These are phyloP conservation scores for Microcebus jonahi DNA, from an alignment of 2,113 vertebrate species.

Conservation along the genomic window DNA sequence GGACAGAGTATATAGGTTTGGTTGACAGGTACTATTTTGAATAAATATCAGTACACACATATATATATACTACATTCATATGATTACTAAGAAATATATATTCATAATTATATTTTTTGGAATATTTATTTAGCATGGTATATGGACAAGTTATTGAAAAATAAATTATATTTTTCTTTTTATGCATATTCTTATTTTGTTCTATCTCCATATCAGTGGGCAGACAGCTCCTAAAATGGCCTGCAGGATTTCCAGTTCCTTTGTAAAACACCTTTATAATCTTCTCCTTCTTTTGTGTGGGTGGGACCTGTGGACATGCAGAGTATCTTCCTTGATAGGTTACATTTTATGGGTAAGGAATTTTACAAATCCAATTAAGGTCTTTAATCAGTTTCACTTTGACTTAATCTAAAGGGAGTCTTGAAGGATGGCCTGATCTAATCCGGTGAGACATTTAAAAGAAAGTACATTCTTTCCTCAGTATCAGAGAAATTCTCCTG, in stretches of 20 bases:
- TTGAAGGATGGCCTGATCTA: background rate
- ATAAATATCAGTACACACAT: background rate
- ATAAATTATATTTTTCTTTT: background rate
- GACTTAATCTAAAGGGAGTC: background rate
- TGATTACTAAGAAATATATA: background rate
- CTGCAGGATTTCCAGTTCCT: background rate
- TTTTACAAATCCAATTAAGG: background rate
- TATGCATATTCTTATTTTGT: background rate
- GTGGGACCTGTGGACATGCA: background rate
- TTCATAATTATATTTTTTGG: background rate
- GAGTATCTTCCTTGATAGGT: background rate
- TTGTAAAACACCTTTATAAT: background rate
- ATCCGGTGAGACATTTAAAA: background rate
- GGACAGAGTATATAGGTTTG: background rate
- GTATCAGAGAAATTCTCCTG: background rate
- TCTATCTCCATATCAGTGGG: background rate
- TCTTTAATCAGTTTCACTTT: background rate
- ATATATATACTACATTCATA: background rate
- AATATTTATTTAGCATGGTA: background rate
- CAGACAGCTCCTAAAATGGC: background rate
- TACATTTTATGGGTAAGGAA: background rate
- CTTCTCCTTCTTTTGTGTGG: background rate
- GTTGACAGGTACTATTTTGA: background rate
- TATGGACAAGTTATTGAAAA: background rate
- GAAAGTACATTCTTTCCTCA: rapidly evolving